A percentile compares a stretch with the other conserved stretches of the same genome.
These are phyloP conservation scores for Proisotoma minuta DNA, from an alignment of 2,888 invertebrate genomes.

Conservation along the genomic window DNA sequence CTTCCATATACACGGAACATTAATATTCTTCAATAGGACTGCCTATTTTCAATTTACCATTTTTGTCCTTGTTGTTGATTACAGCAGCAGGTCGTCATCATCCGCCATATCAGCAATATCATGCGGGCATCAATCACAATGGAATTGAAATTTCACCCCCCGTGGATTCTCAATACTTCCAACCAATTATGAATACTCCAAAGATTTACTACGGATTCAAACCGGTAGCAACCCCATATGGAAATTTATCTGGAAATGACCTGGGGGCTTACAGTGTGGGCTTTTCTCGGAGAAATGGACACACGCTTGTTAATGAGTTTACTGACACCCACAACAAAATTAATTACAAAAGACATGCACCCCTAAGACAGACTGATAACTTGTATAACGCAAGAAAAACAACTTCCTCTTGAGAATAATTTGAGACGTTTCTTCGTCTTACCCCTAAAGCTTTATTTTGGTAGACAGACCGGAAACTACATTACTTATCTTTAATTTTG, in stretches of 20 bases:
- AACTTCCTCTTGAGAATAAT: too few relatives aligned
- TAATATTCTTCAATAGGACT: neutral
- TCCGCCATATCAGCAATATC: conserved; percentile 10
- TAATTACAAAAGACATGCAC: conserved; percentile 10
- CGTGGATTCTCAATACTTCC: conserved; percentile 20
- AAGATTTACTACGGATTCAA: conserved; percentile 43
- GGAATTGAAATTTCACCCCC: neutral
- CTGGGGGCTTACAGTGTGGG: neutral
- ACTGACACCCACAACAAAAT: conserved; percentile 5
- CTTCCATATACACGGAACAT: too few relatives aligned
- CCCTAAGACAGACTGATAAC: too few relatives aligned
- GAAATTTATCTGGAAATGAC: conserved; percentile 27
- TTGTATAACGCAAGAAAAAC: too few relatives aligned
- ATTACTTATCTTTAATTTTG: too few relatives aligned
- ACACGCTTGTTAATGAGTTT: neutral
- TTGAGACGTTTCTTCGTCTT: too few relatives aligned
- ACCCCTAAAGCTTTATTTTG: too few relatives aligned
- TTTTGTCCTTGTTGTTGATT: conserved; percentile 7
- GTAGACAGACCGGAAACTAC: too few relatives aligned
- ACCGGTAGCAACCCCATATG: conserved; percentile 39
- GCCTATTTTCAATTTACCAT: conserved; percentile 6
- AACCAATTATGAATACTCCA: conserved; percentile 25
- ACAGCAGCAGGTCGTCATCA: conserved; percentile 15
- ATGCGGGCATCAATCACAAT: neutral
- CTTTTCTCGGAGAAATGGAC: neutral